Evolutionary conservation across 2,888 invertebrate genomes (phyloP), one percentile per base, ranked within the genome.

Genomic region (Itoplectis maculator): DNA sequence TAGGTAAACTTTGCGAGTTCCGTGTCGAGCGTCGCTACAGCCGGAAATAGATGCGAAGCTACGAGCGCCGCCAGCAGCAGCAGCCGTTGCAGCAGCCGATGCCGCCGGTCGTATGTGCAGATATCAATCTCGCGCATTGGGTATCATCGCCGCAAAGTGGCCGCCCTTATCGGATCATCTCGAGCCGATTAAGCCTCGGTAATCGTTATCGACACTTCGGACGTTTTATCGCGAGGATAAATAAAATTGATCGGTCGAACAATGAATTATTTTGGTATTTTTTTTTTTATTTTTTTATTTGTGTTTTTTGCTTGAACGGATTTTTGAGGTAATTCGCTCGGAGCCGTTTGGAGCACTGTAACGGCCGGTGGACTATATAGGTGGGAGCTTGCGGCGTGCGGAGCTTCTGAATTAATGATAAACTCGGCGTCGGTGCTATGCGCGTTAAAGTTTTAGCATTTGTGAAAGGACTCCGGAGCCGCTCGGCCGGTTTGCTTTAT

Each of bases 401-500:
- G 61, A 15, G 15, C n/a, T 61, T 18, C 61, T 61, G 61, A 61
- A 61, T 37, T 37, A 61, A 37, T 61, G 61, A 61, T 61, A 61
- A 61, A 15, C 61, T 37, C 18, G 37, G 18, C 37, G 61, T 37
- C 37, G 18, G 61, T 35, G 37, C 37, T 40, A 9, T 18, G n/a
- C 40, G n/a, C 40, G 61, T 61, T 37, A 37, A 61, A 61, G 61
- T 61, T 40, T 61, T 37, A 61, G 35, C 61, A 18, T 15, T 61
- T 61, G 40, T 37, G 37, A 61, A 37, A 37, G 37, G 61, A 61
- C 61, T 61, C 61, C 61, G 40, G 37, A 15, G 15, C 15, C 18
- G 37, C n/a, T n/a, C 15, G 37, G 61, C 18, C 40, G 8, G 5
- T 47, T 47, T n/a, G n/a, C 2, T n/a, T 47, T 47, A 29, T 29